phyloP scores from a whole-genome alignment of 2,113 vertebrate species.

The Panthera tigris region DNA sequence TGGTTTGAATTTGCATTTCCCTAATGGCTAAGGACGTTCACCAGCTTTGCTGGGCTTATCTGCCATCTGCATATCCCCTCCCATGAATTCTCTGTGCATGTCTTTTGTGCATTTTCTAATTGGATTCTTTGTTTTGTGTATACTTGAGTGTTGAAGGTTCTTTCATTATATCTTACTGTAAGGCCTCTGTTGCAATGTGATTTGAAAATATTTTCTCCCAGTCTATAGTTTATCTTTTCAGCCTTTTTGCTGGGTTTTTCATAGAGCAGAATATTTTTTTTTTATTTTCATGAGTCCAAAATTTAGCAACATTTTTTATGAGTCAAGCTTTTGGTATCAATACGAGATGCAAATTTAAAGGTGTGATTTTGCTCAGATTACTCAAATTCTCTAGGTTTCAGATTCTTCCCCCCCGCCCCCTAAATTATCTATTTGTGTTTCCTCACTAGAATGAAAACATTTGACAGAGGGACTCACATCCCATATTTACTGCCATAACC shows the following conservation, averaged over 20 bases:
- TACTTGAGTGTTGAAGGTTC: neutral
- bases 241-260: neutral
- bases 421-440: neutral
- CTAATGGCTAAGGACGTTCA: neutral
- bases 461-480: neutral
- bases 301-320: neutral
- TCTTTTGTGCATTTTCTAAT: neutral
- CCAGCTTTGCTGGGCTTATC: neutral
- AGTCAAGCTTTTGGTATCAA: neutral
- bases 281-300: neutral
- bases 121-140: neutral
- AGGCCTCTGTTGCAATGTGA: neutral
- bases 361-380: neutral
- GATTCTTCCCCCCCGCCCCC: neutral
- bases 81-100: neutral
- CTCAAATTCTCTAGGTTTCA: neutral
- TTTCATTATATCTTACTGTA: neutral
- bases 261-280: neutral
- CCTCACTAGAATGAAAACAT: neutral
- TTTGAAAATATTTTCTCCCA: neutral
- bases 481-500: neutral
- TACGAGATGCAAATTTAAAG: neutral
- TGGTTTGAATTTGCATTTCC: neutral
- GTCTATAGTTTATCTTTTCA: neutral
- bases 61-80: neutral